Percentiles rank a stretch among this genome's conserved stretches.
Evolutionary conservation across 2,113 vertebrate genomes (phyloP).

Genomic region (Mesitornis unicolor): DNA sequence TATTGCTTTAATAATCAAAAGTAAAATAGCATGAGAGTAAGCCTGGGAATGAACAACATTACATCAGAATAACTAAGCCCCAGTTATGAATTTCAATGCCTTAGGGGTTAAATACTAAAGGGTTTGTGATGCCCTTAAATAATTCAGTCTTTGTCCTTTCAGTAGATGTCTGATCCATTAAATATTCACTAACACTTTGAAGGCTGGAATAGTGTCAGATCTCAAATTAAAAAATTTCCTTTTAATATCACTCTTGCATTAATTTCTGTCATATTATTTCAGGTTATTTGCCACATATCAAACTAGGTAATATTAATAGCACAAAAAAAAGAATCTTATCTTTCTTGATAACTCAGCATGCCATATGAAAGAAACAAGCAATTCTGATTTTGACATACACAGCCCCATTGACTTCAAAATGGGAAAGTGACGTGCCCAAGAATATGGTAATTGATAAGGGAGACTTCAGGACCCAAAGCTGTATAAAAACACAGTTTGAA

Average conservation of each 20-base stretch:
- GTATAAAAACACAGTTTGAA: background rate
- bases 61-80: background rate
- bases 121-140: conserved; percentile 38
- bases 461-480: background rate
- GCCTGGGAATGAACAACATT: background rate
- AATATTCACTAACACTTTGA: conserved; percentile 61
- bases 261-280: conserved; percentile 16
- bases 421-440: background rate
- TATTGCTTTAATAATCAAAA: background rate
- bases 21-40: background rate
- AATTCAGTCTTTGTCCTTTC: conserved; percentile 25
- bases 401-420: background rate
- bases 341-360: background rate
- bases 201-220: conserved; percentile 19
- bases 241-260: background rate
- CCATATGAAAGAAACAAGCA: background rate
- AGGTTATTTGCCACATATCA: conserved; percentile 15
- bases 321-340: background rate
- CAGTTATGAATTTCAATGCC: background rate
- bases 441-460: rapidly evolving
- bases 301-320: background rate
- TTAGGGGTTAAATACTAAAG: background rate
- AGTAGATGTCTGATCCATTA: conserved; percentile 22
- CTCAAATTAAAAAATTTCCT: conserved; percentile 48
- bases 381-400: background rate